Percentiles rank a stretch among this genome's conserved stretches.
Evolutionary conservation across 2,797 vertebrate species (phyloP).

Genomic region (Falco columbarius): DNA sequence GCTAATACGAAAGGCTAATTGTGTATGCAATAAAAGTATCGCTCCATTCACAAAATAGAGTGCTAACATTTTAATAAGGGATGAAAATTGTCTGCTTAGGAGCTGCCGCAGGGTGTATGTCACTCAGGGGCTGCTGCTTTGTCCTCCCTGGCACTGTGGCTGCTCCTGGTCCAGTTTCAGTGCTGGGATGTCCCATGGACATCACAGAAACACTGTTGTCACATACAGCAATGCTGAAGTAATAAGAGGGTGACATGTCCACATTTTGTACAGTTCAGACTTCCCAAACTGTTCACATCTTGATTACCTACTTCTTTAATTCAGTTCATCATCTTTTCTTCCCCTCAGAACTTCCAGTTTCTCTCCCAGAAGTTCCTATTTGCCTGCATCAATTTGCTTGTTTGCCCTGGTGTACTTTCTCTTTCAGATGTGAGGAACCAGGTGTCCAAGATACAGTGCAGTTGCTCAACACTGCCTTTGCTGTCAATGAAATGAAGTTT

Average conservation of each 20-base stretch:
- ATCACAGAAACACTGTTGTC: not conserved
- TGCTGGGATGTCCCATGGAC: not conserved
- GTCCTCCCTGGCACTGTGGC: accelerated
- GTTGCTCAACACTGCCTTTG: not conserved
- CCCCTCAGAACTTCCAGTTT: not conserved
- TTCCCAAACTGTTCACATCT: not conserved
- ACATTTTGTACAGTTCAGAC: not conserved
- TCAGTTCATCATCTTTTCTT: not conserved
- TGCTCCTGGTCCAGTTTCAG: not conserved
- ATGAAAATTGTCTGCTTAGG: constrained; percentile 3
- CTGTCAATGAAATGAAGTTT: not conserved
- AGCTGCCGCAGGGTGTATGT: not conserved
- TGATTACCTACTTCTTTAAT: not conserved
- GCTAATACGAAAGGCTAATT: constrained; percentile 58
- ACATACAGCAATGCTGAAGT: not conserved
- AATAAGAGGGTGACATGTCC: not conserved
- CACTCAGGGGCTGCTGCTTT: not conserved
- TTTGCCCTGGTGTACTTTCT: not conserved
- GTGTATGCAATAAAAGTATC: constrained; percentile 34
- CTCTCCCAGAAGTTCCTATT: not conserved
- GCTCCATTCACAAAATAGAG: constrained; percentile 71
- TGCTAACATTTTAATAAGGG: not conserved
- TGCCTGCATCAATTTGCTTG: not conserved
- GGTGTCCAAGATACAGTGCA: not conserved
- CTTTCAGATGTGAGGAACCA: not conserved